These are phyloP conservation scores for Xestia c-nigrum DNA, from an alignment of 2,888 invertebrate genomes.

Conservation along the genomic window DNA sequence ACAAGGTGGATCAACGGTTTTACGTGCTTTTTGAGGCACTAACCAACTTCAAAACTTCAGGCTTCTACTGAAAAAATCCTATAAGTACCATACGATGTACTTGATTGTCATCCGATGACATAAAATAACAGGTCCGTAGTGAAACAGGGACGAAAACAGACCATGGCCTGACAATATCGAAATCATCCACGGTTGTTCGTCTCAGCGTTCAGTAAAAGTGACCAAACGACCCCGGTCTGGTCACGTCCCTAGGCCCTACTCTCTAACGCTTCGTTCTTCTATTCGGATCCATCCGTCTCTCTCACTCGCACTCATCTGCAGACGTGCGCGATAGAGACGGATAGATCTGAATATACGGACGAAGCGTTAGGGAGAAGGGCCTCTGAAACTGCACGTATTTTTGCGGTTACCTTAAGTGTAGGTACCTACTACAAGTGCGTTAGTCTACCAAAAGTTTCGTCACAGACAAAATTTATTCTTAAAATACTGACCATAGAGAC, in stretches of 20 bases:
- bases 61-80: not conserved
- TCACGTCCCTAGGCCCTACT: not conserved
- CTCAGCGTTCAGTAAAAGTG: slow-evolving; percentile 1
- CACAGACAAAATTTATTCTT: not conserved
- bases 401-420: not conserved
- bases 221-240: slow-evolving; percentile 17
- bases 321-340: no score
- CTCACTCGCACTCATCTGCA: no score
- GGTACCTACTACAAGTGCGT: not conserved
- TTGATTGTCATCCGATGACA: not conserved
- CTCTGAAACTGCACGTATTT: slow-evolving; percentile 10
- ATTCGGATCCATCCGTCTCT: no score
- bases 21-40: no score
- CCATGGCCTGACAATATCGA: not conserved
- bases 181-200: not conserved
- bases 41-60: not conserved
- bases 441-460: not conserved
- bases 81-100: not conserved
- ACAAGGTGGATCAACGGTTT: no score
- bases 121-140: not conserved
- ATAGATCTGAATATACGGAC: no score
- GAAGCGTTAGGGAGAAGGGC: no score
- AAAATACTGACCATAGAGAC: not conserved
- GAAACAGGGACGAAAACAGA: not conserved
- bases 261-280: no score